Evolutionary conservation across 2,113 vertebrate species (phyloP), one percentile per base, ranked within the genome.

Genomic region (Microtus pennsylvanicus): DNA sequence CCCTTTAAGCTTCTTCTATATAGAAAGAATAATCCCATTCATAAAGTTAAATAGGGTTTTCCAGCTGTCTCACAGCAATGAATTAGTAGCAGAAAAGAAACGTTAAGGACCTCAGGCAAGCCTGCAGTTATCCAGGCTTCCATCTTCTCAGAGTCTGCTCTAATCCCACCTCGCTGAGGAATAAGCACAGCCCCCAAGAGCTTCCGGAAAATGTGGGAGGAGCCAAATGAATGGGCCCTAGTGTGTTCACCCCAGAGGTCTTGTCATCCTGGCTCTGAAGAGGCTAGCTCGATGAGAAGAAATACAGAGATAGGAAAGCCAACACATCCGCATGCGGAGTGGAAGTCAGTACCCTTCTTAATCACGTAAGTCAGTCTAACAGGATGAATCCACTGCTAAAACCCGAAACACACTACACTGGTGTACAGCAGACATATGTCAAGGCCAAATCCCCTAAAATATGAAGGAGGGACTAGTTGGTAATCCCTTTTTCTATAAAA

Each of bases 401-500:
- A 94, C 75, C 75, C 61, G 94, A 93, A 80, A 45, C 38, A 85
- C 63, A 61, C 74, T 75, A 78, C 92, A 65, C 77, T 74, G 63
- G 78, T 19, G 26, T 52, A 14, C 10, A 47, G 67, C 38, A 85
- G 78, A 96, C 93, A 91, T 95, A 92, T 42, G 67, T 94, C 95
- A 96, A 93, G 63, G 47, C 45, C n/a, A 90, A 74, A 92, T 42
- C 38, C 87, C 80, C 80, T 96, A 9, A 89, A 94, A 91, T 91
- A 69, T 13, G 92, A 76, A 94, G n/a, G 86, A 70, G 24, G 96
- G 30, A 63, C 52, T 91, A 26, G 14, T 26, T 50, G 89, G 75
- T 87, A n/a, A 85, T 83, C 28, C 52, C 91, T 95, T 82, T 93
- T 89, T 42, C 67, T 72, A 77, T 55, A 78, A 96, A 97, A 95